A percentile compares a stretch with the other conserved stretches of the same genome.
These are phyloP conservation scores for Plebejus anna DNA, from an alignment of 2,888 invertebrate species.

Conservation along the genomic window DNA sequence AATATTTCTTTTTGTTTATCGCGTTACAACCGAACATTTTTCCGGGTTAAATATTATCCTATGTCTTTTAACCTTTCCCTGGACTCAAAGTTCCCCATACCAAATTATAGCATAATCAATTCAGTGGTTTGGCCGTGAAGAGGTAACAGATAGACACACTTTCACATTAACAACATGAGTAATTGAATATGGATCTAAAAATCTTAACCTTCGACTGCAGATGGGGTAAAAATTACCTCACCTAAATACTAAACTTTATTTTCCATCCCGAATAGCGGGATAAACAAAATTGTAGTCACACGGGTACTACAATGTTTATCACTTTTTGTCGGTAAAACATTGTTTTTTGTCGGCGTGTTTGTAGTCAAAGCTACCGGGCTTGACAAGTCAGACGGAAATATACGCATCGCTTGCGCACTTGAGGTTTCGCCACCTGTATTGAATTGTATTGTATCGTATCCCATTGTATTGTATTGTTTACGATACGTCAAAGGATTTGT, in stretches of 20 bases:
- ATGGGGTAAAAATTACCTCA: background rate
- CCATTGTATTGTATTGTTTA: conserved; percentile 59
- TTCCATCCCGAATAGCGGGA: background rate
- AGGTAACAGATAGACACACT: too few species aligned
- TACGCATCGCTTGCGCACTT: conserved; percentile 67
- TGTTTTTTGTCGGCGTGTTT: conserved; percentile 53
- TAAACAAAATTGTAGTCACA: background rate
- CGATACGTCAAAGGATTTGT: conserved; percentile 45
- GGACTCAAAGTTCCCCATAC: too few species aligned
- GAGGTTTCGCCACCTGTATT: conserved; percentile 70
- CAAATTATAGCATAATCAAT: too few species aligned
- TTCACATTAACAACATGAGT: too few species aligned
- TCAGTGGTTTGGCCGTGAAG: too few species aligned
- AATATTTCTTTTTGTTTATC: too few species aligned
- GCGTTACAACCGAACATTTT: too few species aligned
- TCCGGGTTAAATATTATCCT: too few species aligned
- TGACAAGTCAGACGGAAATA: conserved; percentile 55
- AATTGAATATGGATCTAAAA: too few species aligned
- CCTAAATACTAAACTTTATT: background rate
- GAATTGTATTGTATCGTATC: conserved; percentile 55
- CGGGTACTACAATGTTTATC: conserved; percentile 4
- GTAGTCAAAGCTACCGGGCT: conserved; percentile 55
- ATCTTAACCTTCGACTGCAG: background rate
- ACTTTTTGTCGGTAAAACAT: conserved; percentile 15
- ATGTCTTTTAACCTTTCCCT: too few species aligned